Evolutionary conservation across 2,113 vertebrate species (phyloP).

Genomic region (Campylomormyrus tamandua): DNA sequence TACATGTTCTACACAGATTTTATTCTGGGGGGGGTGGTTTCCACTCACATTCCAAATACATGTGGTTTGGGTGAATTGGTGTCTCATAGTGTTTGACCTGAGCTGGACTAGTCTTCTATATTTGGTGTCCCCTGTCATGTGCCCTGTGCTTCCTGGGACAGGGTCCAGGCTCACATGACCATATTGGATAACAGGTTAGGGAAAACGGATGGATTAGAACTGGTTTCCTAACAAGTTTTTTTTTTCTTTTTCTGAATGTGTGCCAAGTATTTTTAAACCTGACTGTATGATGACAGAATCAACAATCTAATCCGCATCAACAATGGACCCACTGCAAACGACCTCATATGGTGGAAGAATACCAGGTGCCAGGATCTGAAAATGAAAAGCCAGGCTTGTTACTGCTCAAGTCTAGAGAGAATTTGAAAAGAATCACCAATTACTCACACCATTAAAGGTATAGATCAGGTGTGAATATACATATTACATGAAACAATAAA

Average conservation of each 20-base stretch:
- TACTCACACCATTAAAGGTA: neutral
- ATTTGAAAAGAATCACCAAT: neutral
- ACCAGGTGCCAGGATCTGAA: neutral
- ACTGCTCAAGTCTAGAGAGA: neutral
- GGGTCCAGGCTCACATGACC: neutral
- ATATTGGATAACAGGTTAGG: neutral
- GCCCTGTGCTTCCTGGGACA: neutral
- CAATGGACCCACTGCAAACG: neutral
- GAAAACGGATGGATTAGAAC: neutral
- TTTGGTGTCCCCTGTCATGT: neutral
- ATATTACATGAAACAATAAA: neutral
- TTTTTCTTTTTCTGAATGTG: neutral
- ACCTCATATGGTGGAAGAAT: neutral
- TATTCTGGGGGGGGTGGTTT: neutral
- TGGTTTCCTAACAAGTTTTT: neutral
- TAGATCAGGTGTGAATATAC: neutral
- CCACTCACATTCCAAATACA: neutral
- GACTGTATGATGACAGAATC: neutral
- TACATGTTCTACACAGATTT: neutral
- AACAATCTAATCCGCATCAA: neutral
- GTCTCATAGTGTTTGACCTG: neutral
- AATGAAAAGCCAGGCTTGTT: neutral
- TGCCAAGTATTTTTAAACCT: neutral
- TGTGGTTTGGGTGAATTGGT: neutral
- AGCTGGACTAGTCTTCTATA: neutral